Percentiles rank a stretch among this genome's conserved stretches.
phyloP scores from a whole-genome alignment of 2,113 vertebrate genomes.

The Grus americana region DNA sequence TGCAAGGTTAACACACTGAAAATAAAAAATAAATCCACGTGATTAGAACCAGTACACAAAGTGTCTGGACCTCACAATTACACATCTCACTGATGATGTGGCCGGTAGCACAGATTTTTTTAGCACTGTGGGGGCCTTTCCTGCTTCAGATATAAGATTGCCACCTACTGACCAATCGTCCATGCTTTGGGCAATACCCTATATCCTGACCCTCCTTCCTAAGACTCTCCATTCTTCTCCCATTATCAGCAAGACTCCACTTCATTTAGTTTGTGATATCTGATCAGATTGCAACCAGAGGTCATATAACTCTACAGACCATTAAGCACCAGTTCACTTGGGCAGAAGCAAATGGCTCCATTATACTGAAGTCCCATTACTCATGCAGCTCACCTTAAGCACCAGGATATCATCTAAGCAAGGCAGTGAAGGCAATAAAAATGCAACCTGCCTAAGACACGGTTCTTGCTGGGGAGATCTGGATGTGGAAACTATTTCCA shows the following conservation, averaged over 20 bases:
- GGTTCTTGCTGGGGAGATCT: slow-evolving; percentile 57
- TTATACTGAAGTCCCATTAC: slow-evolving; percentile 36
- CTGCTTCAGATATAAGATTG: slow-evolving; percentile 28
- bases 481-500: slow-evolving; percentile 58
- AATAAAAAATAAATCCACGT: not conserved
- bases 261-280: not conserved
- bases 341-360: slow-evolving; percentile 34
- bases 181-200: not conserved
- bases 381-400: slow-evolving; percentile 6
- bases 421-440: slow-evolving; percentile 54
- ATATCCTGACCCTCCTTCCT: not conserved
- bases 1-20: not conserved
- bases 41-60: not conserved
- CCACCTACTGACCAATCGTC: not conserved
- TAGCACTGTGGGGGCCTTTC: not conserved
- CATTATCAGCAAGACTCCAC: not conserved
- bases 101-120: not conserved
- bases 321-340: slow-evolving; percentile 55
- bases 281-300: slow-evolving; percentile 44
- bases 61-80: not conserved
- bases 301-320: slow-evolving; percentile 31
- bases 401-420: not conserved
- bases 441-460: not conserved
- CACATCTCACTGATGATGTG: not conserved
- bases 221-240: not conserved